Evolutionary conservation across 1,140 invertebrate species (phyloP).

Genomic region (Hirudo medicinalis): DNA sequence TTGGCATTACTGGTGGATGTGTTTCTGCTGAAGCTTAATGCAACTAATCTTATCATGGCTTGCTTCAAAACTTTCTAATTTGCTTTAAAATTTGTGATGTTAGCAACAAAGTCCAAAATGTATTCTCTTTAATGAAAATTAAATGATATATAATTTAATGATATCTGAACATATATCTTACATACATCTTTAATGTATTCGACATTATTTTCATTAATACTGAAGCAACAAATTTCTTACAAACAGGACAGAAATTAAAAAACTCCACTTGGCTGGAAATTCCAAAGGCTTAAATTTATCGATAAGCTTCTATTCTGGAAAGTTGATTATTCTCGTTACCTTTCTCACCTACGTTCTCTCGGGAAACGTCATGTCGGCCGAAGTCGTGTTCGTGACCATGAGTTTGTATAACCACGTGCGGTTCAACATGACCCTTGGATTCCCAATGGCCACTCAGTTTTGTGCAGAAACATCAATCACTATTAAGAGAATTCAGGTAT

Average conservation of each 20-base stretch:
- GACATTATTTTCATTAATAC: background rate
- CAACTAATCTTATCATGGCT: too few species aligned
- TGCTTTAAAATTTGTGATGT: background rate
- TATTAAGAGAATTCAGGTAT: constrained; percentile 36
- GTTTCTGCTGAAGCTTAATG: too few species aligned
- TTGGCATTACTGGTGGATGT: too few species aligned
- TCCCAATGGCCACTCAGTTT: constrained; percentile 32
- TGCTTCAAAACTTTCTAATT: too few species aligned
- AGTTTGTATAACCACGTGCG: constrained; percentile 29
- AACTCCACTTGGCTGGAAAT: constrained; percentile 26
- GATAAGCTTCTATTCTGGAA: constrained; percentile 32
- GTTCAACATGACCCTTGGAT: constrained; percentile 29
- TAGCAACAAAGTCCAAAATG: too few species aligned
- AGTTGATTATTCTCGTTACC: constrained; percentile 34
- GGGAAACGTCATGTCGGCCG: constrained; percentile 27
- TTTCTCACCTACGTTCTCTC: constrained; percentile 28
- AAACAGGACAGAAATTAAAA: constrained; percentile 31
- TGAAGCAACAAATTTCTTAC: background rate
- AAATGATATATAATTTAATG: background rate
- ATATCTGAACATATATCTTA: background rate
- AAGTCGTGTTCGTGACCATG: constrained; percentile 30
- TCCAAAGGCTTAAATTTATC: constrained; percentile 29
- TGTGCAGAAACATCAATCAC: constrained; percentile 36
- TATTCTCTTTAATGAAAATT: background rate
- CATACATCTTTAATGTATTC: too few species aligned